Evolutionary conservation across 1,140 invertebrate genomes (phyloP), one percentile per base, ranked within the genome.

Genomic region (Pseudomyrmex concolor): DNA sequence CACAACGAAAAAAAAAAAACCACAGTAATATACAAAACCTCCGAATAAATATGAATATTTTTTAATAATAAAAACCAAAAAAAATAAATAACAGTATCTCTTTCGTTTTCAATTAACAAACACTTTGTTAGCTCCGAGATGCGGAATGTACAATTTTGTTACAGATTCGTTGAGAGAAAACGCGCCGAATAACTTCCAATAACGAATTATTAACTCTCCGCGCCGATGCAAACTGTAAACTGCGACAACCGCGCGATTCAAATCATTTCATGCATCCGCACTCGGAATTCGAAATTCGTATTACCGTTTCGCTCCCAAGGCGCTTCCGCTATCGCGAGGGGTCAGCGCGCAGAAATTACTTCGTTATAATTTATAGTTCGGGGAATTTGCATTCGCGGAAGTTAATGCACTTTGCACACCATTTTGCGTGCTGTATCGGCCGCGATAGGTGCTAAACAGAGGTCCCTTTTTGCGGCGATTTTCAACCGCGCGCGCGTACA

Each of bases 271-370:
- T 78, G 77, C 84, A 83, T 83, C 70, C 57, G 57, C 77, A 76
- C 60, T 55, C 74, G 50, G 67, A 77, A 77, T 68, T 63, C 48
- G 70, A 70, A 70, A 83, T 67, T 83, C 78, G 17, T 71, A 83
- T 86, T 74, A 66, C 45, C 17, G 63, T 81, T 62, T 55, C 63
- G 78, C 64, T 86, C 84, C 78, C 84, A 45, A 76, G 85, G 73
- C 82, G 74, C 64, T 77, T 82, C 76, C 17, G 77, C 60, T 86
- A 85, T 83, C 84, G 71, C 64, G 57, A 19, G 22, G 48, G 76
- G 64, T 86, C 85, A 64, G 74, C n/a, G 25, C 64, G 25, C 64
- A 83, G 84, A 83, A 86, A 86, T 83, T 86, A 86, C 78, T 86
- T 76, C 64, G 51, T 83, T 66, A 67, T 83, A 85, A 85, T 86